Conservation (phyloP, 1,140 invertebrate species). For the Drosophila equinoxialis region DNA sequence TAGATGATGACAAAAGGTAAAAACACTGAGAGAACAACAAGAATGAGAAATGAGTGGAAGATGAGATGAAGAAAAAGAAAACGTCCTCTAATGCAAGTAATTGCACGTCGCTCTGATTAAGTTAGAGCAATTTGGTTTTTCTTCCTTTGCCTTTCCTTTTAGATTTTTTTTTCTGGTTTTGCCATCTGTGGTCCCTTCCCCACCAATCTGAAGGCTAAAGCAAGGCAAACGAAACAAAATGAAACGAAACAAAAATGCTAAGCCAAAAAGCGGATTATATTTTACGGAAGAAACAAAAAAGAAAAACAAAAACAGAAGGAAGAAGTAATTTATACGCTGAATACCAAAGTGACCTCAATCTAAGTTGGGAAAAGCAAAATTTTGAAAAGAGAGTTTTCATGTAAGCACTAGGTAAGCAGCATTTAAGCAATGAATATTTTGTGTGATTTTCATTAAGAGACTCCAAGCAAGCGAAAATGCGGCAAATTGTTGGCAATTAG, state of each 20-base stretch:
- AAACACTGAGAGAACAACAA: slow-evolving; percentile 10
- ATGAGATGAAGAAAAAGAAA: slow-evolving; percentile 43
- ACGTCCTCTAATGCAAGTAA: slow-evolving; percentile 72
- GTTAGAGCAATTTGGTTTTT: slow-evolving; percentile 66
- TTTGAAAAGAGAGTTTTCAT: slow-evolving; percentile 9
- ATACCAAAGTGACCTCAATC: slow-evolving; percentile 60
- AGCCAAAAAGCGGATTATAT: slow-evolving; percentile 73
- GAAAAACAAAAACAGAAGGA: not conserved
- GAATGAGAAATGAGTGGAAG: slow-evolving; percentile 29
- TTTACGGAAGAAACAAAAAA: slow-evolving; percentile 31
- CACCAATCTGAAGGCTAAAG: not conserved
- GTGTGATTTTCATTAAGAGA: not conserved
- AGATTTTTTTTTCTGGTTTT: not conserved
- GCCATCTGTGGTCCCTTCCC: not conserved
- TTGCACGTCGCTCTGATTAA: slow-evolving; percentile 77
- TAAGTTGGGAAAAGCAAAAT: slow-evolving; percentile 18
- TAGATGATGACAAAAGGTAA: slow-evolving; percentile 75
- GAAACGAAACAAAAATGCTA: slow-evolving; percentile 50
- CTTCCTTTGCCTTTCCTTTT: slow-evolving; percentile 1
- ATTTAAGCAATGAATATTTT: slow-evolving; percentile 10
- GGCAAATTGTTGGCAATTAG: not conserved
- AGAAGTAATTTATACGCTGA: slow-evolving; percentile 62
- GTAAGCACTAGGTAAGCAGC: slow-evolving; percentile 1
- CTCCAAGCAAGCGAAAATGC: not conserved
- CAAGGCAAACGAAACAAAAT: slow-evolving; percentile 32